Base-by-base conservation (phyloP, 2,888 invertebrate genomes). In the Drosophila helvetica region DNA sequence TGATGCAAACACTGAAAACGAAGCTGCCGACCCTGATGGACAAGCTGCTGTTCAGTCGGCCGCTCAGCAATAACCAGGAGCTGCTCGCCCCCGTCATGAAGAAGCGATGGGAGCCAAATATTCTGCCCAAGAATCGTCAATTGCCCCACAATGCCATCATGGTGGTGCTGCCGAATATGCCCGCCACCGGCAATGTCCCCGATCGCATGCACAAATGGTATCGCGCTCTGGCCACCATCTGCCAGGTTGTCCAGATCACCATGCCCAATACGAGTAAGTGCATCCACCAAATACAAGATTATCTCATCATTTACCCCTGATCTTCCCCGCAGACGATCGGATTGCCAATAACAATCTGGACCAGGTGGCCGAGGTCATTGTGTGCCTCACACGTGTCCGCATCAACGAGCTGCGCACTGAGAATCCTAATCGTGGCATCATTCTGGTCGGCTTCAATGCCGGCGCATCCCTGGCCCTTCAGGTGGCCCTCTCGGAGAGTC, bases 381-480 rank as follows among this genome's bases (percentile, higher is more conserved):
- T 95, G 33, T 93, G 94, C 18, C 92, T 95, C 9, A 94, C 95
- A 0, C 93, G 95, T 72, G 94, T 95, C 0, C 96, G 95, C 92
- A 94, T 97, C 50, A 93, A 94, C 77, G 96, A 96, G 90, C 91
- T 96, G 4, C 93, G 94, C 83, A 93, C 92, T 5, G 95, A 95
- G 76, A 94, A 94, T 89, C 94, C 95, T 3, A 94, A 94, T 48
- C 93, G 95, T 71, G 95, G 95, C 46, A 94, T 97, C 25, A 94
- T 96, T 66, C 92, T 97, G n/a, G 92, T 96, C 62, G 97, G 97
- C 10, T 95, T 96, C 90, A 95, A 95, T 88, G 94, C 95, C 38
- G 96, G 96, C n/a, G 94, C 96, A 17, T 93, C 96, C 0, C 92
- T 96, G 46, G 96, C 96, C 1, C 93, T 95, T 80, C 96, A 96